Base-by-base conservation (phyloP, 1,140 invertebrate genomes). In the Meloidogyne hapla region DNA sequence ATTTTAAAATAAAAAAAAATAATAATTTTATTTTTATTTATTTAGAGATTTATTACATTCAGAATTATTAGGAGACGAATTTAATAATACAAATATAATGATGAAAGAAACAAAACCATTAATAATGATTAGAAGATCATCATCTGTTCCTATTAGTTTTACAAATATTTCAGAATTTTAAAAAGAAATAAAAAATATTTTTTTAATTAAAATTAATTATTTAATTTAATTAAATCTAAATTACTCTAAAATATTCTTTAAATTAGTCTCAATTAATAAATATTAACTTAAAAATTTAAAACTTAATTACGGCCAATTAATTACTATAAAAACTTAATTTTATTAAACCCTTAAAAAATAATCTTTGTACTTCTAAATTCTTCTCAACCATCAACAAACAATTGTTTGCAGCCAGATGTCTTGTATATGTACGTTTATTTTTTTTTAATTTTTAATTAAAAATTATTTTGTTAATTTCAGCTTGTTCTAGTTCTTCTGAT, bases 71-170 rank as follows among this genome's bases (percentile, higher is more conserved):
- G 45, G 42, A 61, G 21, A 56, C n/a, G 48, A 56, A 56, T 56
- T 2, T 13, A 71, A 56, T 71, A 71, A 38, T 71, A 61, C 38
- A 21, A 56, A 8, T n/a, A 26, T 2, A 40, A 25, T 28, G 42
- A 71, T 21, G 48, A 63, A 13, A 63, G 63, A 23, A 33, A 72
- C 12, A 28, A 67, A 56, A 18, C 65, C 10, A 21, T 18, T 63
- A 26, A 33, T 72, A 48, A 38, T 61, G 18, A 72, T 72, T 72
- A 56, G 70, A 33, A 26, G 70, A 33, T 72, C 70, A 5, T 72
- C 70, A 12, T 72, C 70, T 6, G 70, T 63, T 25, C 70, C 70
- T 38, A 13, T 62, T 13, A 28, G 6, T 33, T 15, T 26, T 62
- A 21, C 38, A 63, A 63, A 72, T 63, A 62, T 25, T 72, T n/a